phyloP scores from a whole-genome alignment of 1,140 invertebrate species.

The Metopolophium dirhodum region DNA sequence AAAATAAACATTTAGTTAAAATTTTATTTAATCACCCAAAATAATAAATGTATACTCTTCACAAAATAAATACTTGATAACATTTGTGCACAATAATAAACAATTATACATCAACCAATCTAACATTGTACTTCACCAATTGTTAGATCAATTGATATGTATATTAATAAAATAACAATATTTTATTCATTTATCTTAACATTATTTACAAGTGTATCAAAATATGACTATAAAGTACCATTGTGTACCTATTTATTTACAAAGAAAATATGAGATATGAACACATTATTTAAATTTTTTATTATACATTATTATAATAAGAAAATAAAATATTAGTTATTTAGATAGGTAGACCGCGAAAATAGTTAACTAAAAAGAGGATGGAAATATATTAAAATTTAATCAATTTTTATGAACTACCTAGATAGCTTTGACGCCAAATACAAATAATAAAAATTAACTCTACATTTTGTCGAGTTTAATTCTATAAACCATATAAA shows the following conservation, averaged over 20 bases:
- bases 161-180: slow-evolving; percentile 30
- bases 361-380: neutral
- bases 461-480: neutral
- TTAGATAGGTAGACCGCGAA: neutral
- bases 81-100: slow-evolving; percentile 48
- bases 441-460: neutral
- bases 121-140: neutral
- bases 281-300: slow-evolving; percentile 14
- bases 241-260: neutral
- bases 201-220: slow-evolving; percentile 41
- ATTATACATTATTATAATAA: neutral
- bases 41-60: slow-evolving; percentile 44
- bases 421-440: neutral
- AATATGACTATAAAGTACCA: neutral
- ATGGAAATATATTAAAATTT: neutral
- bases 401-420: slow-evolving; percentile 1
- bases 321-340: slow-evolving; percentile 18
- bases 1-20: slow-evolving; percentile 31
- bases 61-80: slow-evolving; percentile 47
- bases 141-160: slow-evolving; percentile 22
- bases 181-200: neutral
- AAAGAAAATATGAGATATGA: slow-evolving; percentile 8
- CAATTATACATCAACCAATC: neutral
- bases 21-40: slow-evolving; percentile 54
- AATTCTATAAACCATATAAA: neutral